Evolutionary conservation across 2,113 vertebrate genomes (phyloP).

Genomic region (Nesoenas mayeri): DNA sequence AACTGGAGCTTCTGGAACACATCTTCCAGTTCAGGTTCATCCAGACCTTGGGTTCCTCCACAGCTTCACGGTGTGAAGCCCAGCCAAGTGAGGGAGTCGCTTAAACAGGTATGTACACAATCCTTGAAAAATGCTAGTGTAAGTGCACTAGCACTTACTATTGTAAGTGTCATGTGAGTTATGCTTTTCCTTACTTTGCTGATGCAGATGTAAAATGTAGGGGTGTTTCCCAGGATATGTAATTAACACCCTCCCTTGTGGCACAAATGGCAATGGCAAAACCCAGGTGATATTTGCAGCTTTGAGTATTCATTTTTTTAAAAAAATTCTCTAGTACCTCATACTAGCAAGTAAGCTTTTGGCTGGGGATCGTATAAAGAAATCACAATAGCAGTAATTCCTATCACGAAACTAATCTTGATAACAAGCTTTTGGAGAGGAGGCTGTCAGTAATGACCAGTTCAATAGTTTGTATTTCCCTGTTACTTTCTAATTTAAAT

Average conservation of each 20-base stretch:
- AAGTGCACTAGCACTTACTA: no score
- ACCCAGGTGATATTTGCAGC: neutral
- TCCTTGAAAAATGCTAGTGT: accelerated
- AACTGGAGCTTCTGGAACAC: neutral
- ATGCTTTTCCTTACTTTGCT: neutral
- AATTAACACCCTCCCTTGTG: neutral
- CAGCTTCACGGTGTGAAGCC: neutral
- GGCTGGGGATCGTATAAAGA: neutral
- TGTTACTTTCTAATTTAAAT: neutral
- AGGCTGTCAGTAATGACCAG: neutral
- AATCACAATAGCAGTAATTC: neutral
- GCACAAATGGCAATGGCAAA: neutral
- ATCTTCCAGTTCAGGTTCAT: neutral
- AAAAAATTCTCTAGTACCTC: neutral
- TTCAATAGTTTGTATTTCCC: neutral
- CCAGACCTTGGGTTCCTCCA: accelerated
- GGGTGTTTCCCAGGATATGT: neutral
- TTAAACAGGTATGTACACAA: neutral
- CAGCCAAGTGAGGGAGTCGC: accelerated
- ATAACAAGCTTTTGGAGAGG: neutral
- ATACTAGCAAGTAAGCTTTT: neutral
- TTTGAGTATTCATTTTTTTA: neutral
- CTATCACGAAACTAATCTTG: neutral
- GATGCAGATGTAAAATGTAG: neutral
- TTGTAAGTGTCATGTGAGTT: neutral